These are phyloP conservation scores for Mimumesa dahlbomi DNA, from an alignment of 2,888 invertebrate species.

Conservation along the genomic window DNA sequence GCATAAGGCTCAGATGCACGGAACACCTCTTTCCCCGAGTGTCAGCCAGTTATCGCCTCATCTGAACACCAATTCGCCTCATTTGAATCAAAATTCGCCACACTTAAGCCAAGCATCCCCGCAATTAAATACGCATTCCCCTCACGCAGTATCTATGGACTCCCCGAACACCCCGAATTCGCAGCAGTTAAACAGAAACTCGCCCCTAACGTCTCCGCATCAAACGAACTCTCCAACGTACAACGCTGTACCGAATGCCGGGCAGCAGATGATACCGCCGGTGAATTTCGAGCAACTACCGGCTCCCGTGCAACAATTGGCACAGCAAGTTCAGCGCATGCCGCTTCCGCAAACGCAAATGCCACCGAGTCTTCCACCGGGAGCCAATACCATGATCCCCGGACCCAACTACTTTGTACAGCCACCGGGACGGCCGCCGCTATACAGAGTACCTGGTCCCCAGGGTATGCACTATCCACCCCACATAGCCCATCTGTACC, in stretches of 20 bases:
- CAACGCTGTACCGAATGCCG: slow-evolving; percentile 44
- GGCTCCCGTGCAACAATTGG: slow-evolving; percentile 78
- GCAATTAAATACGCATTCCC: slow-evolving; percentile 64
- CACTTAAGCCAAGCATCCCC: slow-evolving; percentile 68
- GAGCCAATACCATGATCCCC: slow-evolving; percentile 75
- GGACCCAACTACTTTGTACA: slow-evolving; percentile 78
- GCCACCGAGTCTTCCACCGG: slow-evolving; percentile 73
- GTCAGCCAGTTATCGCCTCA: slow-evolving; percentile 69
- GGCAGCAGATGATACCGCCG: slow-evolving; percentile 71
- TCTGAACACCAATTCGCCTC: slow-evolving; percentile 67
- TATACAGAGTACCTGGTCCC: slow-evolving; percentile 74
- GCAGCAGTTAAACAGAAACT: slow-evolving; percentile 62
- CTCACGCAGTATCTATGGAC: slow-evolving; percentile 65
- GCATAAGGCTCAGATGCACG: slow-evolving; percentile 76
- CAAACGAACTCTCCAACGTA: slow-evolving; percentile 72
- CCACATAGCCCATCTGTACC: slow-evolving; percentile 73
- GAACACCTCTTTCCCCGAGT: slow-evolving; percentile 69
- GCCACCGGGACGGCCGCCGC: slow-evolving; percentile 78
- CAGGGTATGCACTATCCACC: slow-evolving; percentile 75
- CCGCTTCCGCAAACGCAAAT: slow-evolving; percentile 75
- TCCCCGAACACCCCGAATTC: slow-evolving; percentile 65
- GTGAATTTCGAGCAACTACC: slow-evolving; percentile 78
- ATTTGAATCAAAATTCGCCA: slow-evolving; percentile 65
- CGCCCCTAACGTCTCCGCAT: slow-evolving; percentile 73
- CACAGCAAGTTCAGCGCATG: slow-evolving; percentile 79